Evolutionary conservation across 2,797 vertebrate genomes (phyloP), one percentile per base, ranked within the genome.

Genomic region (Spatula clypeata): DNA sequence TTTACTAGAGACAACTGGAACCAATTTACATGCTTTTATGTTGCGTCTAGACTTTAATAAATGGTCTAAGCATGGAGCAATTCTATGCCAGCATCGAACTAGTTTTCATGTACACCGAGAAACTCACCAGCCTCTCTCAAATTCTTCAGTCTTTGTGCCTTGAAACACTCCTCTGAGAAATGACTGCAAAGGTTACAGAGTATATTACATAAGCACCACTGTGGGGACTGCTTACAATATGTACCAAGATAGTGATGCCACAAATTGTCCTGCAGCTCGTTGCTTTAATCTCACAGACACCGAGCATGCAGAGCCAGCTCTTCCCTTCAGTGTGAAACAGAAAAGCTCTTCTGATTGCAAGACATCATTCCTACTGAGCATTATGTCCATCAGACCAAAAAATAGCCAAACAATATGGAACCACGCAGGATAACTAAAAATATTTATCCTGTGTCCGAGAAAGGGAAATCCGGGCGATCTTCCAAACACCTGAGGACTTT

Each of bases 31-130:
- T 98, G 98, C 99, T 99, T 99, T 99, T 98, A 99, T 99, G 99
- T 99, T 99, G 98, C 97, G 99, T 99, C 99, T 99, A 99, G 99
- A 99, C 99, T 99, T 99, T 99, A 99, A 99, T 99, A 99, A 99
- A 99, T 98, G 98, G 98, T 99, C 99, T 98, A 98, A 98, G 97
- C 98, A 97, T 51, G 55, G 97, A 98, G 97, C 98, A 98, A 93
- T 97, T 94, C 64, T 88, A 97, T 98, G 97, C 98, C 98, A 98
- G 98, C 98, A 98, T 98, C 92, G 84, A 98, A 98, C 97, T 92
- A 95, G 97, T 98, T 98, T 96, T 97, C 97, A 31, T 94, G 85
- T 77, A 69, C 40, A n/a, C 66, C 38, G 32, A 96, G 92, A 98
- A 97, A 97, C 6, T 44, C 94, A 97, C 84, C 77, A 91, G 79